Evolutionary conservation across 53 echinoderm and acorn worm genomes (phyloP).

Genomic region (Echinarachnius parma): DNA sequence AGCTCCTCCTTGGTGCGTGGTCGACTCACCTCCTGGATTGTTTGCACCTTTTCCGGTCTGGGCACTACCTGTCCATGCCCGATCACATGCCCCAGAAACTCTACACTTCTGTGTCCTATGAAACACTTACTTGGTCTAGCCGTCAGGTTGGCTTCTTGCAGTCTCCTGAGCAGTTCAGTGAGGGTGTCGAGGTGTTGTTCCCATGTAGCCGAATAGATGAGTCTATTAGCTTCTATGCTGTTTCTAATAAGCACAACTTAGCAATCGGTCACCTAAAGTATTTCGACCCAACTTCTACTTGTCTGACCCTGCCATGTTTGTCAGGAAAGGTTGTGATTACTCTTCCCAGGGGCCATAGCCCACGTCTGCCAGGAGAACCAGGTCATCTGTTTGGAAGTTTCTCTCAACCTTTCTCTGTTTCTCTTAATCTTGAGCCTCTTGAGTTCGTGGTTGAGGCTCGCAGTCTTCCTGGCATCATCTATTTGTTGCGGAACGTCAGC

Average conservation of each 20-base stretch:
- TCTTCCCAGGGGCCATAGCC: conserved; percentile 49
- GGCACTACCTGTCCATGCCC: conserved; percentile 20
- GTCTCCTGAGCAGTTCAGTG: neutral
- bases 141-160: conserved; percentile 16
- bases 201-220: conserved; percentile 22
- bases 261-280: neutral
- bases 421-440: too few relatives aligned
- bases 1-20: conserved; percentile 42
- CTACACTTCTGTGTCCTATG: conserved; percentile 23
- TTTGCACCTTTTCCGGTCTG: conserved; percentile 27
- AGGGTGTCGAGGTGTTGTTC: conserved; percentile 20
- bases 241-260: too few relatives aligned
- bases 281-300: neutral
- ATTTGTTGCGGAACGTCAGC: too few relatives aligned
- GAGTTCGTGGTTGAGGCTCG: too few relatives aligned
- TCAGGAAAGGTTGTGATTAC: conserved; percentile 2
- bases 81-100: conserved; percentile 47
- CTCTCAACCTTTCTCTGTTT: too few relatives aligned
- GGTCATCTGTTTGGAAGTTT: too few relatives aligned
- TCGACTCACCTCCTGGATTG: conserved; percentile 2
- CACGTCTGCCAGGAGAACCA: too few relatives aligned
- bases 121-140: conserved; percentile 45
- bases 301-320: neutral
- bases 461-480: too few relatives aligned
- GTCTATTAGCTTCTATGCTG: conserved; percentile 20